Conservation (phyloP, 2,797 vertebrate species). For the Rhinichthys osculus region DNA sequence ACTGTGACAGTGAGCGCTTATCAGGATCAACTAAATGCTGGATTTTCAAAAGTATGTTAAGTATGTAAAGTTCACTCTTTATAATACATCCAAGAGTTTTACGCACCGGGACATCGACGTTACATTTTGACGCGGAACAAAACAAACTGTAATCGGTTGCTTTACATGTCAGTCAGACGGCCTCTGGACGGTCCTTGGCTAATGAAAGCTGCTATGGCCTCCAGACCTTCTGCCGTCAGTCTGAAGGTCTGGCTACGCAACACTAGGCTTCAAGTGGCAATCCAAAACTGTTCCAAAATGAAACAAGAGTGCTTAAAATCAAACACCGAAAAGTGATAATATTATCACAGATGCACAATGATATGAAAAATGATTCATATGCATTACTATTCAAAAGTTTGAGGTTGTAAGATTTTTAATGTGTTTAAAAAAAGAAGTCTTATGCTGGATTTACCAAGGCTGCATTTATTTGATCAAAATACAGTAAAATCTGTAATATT, state of each 20-base stretch:
- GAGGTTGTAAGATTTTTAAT: not conserved
- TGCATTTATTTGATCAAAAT: not conserved
- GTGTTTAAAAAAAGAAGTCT: not conserved
- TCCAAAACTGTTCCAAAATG: not conserved
- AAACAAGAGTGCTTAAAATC: not conserved
- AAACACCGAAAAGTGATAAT: not conserved
- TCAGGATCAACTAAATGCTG: no score
- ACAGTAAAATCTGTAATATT: not conserved
- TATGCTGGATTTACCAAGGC: not conserved
- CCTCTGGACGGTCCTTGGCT: not conserved
- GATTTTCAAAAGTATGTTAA: no score
- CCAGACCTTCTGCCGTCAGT: not conserved
- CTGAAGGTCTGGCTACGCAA: not conserved
- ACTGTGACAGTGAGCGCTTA: not conserved
- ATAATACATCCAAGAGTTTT: no score
- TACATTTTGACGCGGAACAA: not conserved
- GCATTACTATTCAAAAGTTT: not conserved
- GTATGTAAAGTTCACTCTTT: no score
- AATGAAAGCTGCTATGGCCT: no score
- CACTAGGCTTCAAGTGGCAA: not conserved
- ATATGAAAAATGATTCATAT: not conserved
- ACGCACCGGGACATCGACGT: not conserved
- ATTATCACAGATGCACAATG: not conserved
- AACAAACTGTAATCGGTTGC: not conserved
- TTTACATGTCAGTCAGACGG: not conserved